Conservation (phyloP, 1,140 invertebrate species). For the Brachionus rubens region DNA sequence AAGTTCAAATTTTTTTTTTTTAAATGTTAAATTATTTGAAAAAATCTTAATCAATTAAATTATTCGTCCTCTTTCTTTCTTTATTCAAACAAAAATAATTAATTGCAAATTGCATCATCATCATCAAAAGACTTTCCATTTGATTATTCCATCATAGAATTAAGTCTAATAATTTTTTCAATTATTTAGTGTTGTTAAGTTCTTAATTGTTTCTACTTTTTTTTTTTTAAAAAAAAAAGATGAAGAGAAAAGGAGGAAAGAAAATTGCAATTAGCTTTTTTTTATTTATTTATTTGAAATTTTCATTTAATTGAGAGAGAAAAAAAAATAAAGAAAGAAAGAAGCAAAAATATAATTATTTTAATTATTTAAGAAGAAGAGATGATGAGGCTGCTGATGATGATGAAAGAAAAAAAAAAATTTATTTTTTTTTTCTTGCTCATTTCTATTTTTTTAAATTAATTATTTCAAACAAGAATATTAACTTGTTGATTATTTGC, state of each 20-base stretch:
- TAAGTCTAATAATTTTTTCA: background rate
- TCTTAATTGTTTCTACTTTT: constrained; percentile 45
- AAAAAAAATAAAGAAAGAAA: constrained; percentile 19
- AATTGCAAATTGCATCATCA: too few relatives aligned
- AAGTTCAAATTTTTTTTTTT: too few relatives aligned
- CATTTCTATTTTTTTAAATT: constrained; percentile 29
- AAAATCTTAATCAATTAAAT: background rate
- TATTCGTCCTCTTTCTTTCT: background rate
- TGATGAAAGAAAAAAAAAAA: background rate
- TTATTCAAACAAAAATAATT: background rate
- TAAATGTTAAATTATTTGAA: too few relatives aligned
- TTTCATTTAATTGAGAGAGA: constrained; percentile 40
- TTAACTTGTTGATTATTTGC: constrained; percentile 38
- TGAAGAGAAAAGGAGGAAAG: background rate
- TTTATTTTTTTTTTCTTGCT: too few relatives aligned
- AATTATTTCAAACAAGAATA: constrained; percentile 34
- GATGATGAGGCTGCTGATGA: constrained; percentile 13
- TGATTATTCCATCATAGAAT: background rate
- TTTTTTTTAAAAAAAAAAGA: background rate
- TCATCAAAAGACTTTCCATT: constrained; percentile 36
- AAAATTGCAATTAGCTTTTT: constrained; percentile 19
- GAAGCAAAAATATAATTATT: constrained; percentile 38
- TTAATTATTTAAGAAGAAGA: constrained; percentile 34
- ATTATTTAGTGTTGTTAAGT: constrained; percentile 41
- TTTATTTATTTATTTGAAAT: constrained; percentile 26